Evolutionary conservation across 2,797 vertebrate genomes (phyloP).

Genomic region (Gouania willdenowi): DNA sequence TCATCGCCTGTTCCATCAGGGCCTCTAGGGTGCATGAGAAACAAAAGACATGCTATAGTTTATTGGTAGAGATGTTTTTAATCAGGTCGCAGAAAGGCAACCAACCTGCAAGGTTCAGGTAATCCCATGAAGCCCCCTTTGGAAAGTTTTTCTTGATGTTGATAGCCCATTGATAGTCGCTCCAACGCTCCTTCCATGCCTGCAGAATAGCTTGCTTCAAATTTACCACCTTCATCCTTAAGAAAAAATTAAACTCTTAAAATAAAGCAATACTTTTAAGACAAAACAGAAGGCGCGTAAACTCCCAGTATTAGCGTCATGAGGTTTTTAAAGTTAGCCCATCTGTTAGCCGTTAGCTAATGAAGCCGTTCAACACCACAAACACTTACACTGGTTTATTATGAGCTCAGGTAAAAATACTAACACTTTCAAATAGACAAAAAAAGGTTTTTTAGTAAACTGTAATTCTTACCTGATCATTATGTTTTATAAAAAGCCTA

Average conservation of each 20-base stretch:
- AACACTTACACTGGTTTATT: background rate
- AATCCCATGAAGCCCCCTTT: constrained; percentile 94
- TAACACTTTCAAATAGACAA: no score
- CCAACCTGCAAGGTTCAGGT: constrained; percentile 91
- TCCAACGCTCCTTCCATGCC: constrained; percentile 98
- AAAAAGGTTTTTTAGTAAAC: no score
- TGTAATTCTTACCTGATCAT: constrained; percentile 11
- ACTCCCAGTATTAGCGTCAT: no score
- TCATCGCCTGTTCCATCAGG: constrained; percentile 95
- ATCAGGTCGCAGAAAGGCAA: background rate
- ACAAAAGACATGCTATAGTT: background rate
- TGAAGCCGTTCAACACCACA: constrained; percentile 1
- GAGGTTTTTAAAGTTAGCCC: background rate
- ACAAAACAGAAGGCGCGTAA: no score
- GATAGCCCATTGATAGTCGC: constrained; percentile 96
- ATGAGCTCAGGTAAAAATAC: background rate
- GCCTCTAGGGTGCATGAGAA: constrained; percentile 76
- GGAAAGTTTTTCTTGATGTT: constrained; percentile 97
- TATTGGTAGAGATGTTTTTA: background rate
- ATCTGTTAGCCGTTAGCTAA: constrained; percentile 11
- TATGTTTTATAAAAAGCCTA: background rate
- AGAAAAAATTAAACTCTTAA: background rate
- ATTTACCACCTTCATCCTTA: constrained; percentile 92
- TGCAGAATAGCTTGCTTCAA: constrained; percentile 95
- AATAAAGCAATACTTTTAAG: no score